phyloP scores from a whole-genome alignment of 2,888 invertebrate genomes.

The Hydrotaea diabolus region DNA sequence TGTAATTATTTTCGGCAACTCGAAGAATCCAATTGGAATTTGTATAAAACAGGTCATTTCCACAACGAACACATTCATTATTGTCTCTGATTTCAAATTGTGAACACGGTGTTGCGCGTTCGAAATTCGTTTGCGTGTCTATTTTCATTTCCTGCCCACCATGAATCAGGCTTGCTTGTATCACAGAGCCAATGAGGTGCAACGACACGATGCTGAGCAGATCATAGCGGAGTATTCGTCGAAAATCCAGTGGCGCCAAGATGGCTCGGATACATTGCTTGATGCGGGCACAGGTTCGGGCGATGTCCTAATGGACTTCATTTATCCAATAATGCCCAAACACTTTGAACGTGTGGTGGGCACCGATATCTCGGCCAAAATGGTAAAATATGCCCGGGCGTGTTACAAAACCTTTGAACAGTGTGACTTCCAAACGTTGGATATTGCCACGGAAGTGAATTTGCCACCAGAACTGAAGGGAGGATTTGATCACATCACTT shows the following conservation, averaged over 20 bases:
- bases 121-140: not conserved
- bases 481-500: slow-evolving; percentile 86
- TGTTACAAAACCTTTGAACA: slow-evolving; percentile 79
- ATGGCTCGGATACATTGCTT: slow-evolving; percentile 82
- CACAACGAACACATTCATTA: not conserved
- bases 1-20: not conserved
- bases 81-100: not conserved
- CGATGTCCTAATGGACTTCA: slow-evolving; percentile 84
- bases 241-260: slow-evolving; percentile 83
- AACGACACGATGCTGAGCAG: slow-evolving; percentile 85
- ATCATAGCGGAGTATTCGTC: slow-evolving; percentile 85
- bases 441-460: slow-evolving; percentile 81
- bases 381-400: slow-evolving; percentile 86
- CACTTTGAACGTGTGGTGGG: slow-evolving; percentile 83
- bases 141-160: slow-evolving; percentile 32
- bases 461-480: slow-evolving; percentile 81
- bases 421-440: slow-evolving; percentile 80
- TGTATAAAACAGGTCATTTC: slow-evolving; percentile 42
- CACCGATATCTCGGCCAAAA: slow-evolving; percentile 86
- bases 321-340: slow-evolving; percentile 84
- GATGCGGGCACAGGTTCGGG: slow-evolving; percentile 91
- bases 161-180: slow-evolving; percentile 87
- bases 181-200: slow-evolving; percentile 85
- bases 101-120: not conserved
- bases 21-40: not conserved